These are phyloP conservation scores for Tadarida brasiliensis DNA, from an alignment of 2,797 vertebrate genomes.

Conservation along the genomic window DNA sequence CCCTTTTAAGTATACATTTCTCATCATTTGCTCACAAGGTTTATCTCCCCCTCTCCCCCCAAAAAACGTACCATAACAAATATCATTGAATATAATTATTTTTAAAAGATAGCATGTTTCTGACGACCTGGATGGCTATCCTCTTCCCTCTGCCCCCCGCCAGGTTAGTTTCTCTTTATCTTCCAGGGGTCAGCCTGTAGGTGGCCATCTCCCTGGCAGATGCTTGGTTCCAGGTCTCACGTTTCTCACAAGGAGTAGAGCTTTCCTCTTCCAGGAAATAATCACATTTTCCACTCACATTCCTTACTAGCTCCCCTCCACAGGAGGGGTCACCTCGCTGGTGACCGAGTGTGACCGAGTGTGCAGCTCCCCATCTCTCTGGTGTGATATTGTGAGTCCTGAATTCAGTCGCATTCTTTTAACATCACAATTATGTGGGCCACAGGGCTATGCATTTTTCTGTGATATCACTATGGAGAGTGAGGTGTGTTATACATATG, in stretches of 20 bases:
- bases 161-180: background rate
- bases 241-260: background rate
- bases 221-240: background rate
- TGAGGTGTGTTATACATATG: background rate
- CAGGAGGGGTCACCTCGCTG: background rate
- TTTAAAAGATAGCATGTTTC: background rate
- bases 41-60: background rate
- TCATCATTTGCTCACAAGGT: background rate
- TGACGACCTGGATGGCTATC: background rate
- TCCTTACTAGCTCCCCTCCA: background rate
- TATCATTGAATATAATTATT: background rate
- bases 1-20: background rate
- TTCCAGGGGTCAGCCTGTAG: background rate
- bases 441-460: background rate
- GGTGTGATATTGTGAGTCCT: background rate
- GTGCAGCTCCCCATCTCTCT: background rate
- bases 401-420: background rate
- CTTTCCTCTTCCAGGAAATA: background rate
- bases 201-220: background rate
- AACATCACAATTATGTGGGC: background rate
- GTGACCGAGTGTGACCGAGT: background rate
- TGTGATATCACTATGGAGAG: background rate
- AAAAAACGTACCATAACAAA: background rate
- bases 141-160: fast-evolving
- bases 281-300: background rate